phyloP scores from a whole-genome alignment of 2,113 vertebrate species.

The Hyperoodon ampullatus region DNA sequence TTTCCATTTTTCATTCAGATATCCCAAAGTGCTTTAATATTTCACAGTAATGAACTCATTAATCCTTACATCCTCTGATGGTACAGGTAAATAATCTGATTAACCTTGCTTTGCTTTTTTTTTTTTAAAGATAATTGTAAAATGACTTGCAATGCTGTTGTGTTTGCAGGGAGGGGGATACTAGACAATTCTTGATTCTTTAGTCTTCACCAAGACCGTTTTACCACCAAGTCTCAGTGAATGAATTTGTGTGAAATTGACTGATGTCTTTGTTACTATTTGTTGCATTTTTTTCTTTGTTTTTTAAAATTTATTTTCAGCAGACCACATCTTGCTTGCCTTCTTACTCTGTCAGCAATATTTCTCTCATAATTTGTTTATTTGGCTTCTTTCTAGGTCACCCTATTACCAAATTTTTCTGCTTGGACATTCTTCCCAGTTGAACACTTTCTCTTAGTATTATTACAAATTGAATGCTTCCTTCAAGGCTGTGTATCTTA shows the following conservation, averaged over 20 bases:
- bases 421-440: not conserved
- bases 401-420: conserved; percentile 54
- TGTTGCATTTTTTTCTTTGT: not conserved
- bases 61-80: conserved; percentile 50
- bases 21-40: conserved; percentile 52
- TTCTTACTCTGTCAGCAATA: conserved; percentile 21
- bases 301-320: conserved; percentile 10
- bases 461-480: conserved; percentile 55
- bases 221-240: conserved; percentile 1
- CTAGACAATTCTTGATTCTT: not conserved
- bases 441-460: conserved; percentile 38
- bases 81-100: conserved; percentile 53
- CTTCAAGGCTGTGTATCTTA: conserved; percentile 43
- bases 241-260: conserved; percentile 38
- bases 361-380: conserved; percentile 38
- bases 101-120: conserved; percentile 45
- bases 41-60: conserved; percentile 70
- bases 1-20: conserved; percentile 63
- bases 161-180: not conserved
- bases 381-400: conserved; percentile 46
- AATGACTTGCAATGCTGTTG: not conserved
- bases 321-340: not conserved
- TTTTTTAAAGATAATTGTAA: not conserved
- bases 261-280: not conserved
- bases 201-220: not conserved